These are phyloP conservation scores for Ceratina australensis DNA, from an alignment of 1,140 invertebrate genomes.

Conservation along the genomic window DNA sequence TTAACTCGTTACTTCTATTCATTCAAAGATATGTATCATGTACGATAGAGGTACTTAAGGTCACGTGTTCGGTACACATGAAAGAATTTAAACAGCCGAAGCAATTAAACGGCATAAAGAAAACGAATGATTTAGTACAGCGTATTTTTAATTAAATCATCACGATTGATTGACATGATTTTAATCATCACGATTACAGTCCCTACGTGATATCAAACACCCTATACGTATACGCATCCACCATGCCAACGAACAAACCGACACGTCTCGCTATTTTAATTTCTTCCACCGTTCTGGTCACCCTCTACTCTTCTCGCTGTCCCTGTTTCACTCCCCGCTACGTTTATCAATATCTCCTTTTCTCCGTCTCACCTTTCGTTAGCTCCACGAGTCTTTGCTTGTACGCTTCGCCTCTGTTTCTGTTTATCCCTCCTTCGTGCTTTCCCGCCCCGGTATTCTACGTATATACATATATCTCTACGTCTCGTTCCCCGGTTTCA, in stretches of 20 bases:
- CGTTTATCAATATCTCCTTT: constrained; percentile 4
- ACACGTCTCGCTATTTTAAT: constrained; percentile 62
- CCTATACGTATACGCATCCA: not conserved
- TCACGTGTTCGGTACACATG: too few species aligned
- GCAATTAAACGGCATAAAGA: too few species aligned
- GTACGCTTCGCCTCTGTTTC: constrained; percentile 18
- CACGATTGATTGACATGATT: too few species aligned
- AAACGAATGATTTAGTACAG: too few species aligned
- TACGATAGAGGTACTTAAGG: too few species aligned
- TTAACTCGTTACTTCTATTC: too few species aligned
- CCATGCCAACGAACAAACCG: constrained; percentile 29
- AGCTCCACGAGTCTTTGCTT: constrained; percentile 11
- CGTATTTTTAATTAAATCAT: too few species aligned
- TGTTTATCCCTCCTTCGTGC: constrained; percentile 7
- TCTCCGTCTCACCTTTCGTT: not conserved
- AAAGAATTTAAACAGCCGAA: too few species aligned
- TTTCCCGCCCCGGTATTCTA: not conserved
- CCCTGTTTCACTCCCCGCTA: not conserved
- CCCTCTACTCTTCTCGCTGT: constrained; percentile 2
- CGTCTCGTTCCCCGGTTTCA: not conserved
- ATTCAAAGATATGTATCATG: too few species aligned
- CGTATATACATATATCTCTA: not conserved
- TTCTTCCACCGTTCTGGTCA: constrained; percentile 40
- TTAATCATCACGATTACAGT: too few species aligned
- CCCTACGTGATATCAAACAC: too few species aligned